These are phyloP conservation scores for Sciurus vulgaris DNA, from an alignment of 2,797 vertebrate genomes.

Conservation along the genomic window DNA sequence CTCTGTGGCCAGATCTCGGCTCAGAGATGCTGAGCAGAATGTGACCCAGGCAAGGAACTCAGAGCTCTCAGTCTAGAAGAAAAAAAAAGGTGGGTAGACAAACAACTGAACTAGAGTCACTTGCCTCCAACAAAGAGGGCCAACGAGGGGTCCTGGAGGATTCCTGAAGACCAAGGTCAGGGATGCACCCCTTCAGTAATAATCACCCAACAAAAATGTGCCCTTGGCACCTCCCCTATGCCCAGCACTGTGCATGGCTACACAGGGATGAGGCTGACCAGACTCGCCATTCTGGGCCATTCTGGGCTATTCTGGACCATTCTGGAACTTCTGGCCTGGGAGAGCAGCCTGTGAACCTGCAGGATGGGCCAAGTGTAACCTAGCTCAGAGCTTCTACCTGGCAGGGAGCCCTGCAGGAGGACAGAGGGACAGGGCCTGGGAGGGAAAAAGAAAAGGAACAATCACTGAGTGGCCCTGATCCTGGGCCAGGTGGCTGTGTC, in stretches of 20 bases:
- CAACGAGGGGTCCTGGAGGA: not conserved
- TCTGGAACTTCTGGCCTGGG: not conserved
- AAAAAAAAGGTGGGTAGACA: no score
- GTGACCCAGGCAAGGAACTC: not conserved
- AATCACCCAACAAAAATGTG: not conserved
- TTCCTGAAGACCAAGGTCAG: fast-evolving
- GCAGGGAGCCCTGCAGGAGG: not conserved
- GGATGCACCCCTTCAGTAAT: not conserved
- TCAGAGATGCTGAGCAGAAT: not conserved
- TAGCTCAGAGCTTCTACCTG: not conserved
- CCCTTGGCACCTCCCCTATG: not conserved
- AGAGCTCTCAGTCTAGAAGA: not conserved
- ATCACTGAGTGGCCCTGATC: fast-evolving
- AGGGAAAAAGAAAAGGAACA: not conserved
- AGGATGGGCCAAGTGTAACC: not conserved
- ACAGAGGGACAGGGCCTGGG: no score
- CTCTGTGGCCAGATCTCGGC: not conserved
- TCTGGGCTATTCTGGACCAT: fast-evolving
- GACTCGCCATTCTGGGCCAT: fast-evolving
- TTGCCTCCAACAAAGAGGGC: not conserved
- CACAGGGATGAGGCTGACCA: fast-evolving
- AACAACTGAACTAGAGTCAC: no score
- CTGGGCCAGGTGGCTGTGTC: not conserved
- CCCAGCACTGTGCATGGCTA: not conserved
- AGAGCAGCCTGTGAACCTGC: not conserved